Evolutionary conservation across 2,113 vertebrate genomes (phyloP).

Genomic region (Vicugna pacos): DNA sequence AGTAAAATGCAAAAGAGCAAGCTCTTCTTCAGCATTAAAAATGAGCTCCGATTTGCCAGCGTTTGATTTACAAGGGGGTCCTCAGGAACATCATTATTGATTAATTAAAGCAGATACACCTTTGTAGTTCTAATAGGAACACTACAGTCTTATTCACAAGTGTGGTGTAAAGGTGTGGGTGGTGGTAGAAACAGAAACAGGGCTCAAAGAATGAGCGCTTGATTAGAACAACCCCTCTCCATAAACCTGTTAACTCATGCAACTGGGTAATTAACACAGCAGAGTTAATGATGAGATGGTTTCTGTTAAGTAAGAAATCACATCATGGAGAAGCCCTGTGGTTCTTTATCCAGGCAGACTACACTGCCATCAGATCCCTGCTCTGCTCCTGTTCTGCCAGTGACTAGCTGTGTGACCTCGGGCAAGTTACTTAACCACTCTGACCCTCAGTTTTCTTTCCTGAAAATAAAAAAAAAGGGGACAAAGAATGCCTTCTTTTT

Average conservation of each 20-base stretch:
- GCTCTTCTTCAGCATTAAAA: not conserved
- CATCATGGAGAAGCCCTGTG: not conserved
- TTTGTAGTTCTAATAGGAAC: slow-evolving; percentile 64
- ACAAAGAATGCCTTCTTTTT: not conserved
- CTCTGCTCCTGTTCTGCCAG: not conserved
- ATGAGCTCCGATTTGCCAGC: slow-evolving; percentile 55
- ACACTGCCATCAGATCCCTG: not conserved
- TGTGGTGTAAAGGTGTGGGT: not conserved
- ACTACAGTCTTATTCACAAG: slow-evolving; percentile 33
- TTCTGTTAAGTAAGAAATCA: slow-evolving; percentile 50
- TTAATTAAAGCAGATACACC: slow-evolving; percentile 70
- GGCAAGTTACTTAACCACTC: slow-evolving; percentile 16
- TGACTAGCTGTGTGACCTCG: not conserved
- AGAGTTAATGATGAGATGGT: slow-evolving; percentile 35
- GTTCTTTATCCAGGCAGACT: slow-evolving; percentile 8
- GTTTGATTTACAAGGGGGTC: slow-evolving; percentile 63
- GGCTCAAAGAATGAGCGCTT: slow-evolving; percentile 16
- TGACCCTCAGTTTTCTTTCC: slow-evolving; percentile 16
- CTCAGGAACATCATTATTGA: slow-evolving; percentile 53
- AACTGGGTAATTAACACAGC: slow-evolving; percentile 42
- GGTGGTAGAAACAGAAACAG: not conserved
- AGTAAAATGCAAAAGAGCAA: not conserved
- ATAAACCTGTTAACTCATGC: slow-evolving; percentile 39
- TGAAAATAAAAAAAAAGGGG: slow-evolving; percentile 1
- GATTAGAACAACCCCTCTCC: slow-evolving; percentile 61